Evolutionary conservation across 2,797 vertebrate genomes (phyloP).

Genomic region (Rousettus madagascariensis): DNA sequence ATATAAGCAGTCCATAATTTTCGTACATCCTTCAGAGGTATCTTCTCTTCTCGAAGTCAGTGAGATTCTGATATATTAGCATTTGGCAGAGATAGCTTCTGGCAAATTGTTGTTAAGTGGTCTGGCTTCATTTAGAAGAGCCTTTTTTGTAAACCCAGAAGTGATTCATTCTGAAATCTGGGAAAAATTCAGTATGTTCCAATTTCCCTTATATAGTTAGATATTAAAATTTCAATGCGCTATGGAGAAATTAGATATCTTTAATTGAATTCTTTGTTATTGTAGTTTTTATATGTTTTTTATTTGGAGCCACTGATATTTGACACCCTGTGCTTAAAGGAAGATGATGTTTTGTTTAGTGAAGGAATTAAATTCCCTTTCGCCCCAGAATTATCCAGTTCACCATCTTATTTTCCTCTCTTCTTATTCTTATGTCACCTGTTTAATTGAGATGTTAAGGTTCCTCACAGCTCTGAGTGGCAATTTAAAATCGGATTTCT

Average conservation of each 20-base stretch:
- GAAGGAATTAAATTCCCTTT: background rate
- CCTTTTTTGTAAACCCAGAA: background rate
- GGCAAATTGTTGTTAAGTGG: background rate
- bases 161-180: background rate
- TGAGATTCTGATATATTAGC: slow-evolving; percentile 13
- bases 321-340: background rate
- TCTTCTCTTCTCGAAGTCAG: background rate
- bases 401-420: slow-evolving; percentile 9
- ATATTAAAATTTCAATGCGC: background rate
- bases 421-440: slow-evolving; percentile 3
- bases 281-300: slow-evolving; percentile 33
- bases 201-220: background rate
- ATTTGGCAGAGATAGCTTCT: background rate
- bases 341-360: slow-evolving; percentile 17
- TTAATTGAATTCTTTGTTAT: slow-evolving; percentile 20
- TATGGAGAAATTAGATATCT: background rate
- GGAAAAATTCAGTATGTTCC: background rate
- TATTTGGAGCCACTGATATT: slow-evolving; percentile 13
- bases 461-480: background rate
- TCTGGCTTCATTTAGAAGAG: background rate
- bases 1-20: background rate
- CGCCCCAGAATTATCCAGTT: background rate
- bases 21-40: background rate
- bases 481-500: slow-evolving; percentile 57
- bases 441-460: slow-evolving; percentile 64